A percentile compares a stretch with the other conserved stretches of the same genome.
phyloP scores from a whole-genome alignment of 2,888 invertebrate genomes.

The Pyrrhosoma nymphula region DNA sequence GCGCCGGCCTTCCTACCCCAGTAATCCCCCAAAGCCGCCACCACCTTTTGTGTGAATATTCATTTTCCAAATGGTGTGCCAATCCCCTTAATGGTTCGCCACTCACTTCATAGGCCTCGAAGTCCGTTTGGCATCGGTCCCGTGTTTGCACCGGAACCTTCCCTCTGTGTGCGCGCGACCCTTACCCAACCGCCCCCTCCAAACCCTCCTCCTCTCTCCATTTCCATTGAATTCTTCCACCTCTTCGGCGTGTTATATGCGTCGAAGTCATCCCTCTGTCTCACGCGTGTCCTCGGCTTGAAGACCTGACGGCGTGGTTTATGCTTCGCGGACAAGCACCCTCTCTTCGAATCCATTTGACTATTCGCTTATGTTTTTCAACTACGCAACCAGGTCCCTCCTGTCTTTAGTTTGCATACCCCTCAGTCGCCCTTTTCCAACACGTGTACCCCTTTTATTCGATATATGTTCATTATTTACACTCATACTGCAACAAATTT shows the following conservation, averaged over 20 bases:
- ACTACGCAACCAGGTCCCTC: no score
- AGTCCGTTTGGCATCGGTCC: slow-evolving; percentile 62
- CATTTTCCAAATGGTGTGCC: slow-evolving; percentile 67
- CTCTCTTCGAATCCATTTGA: no score
- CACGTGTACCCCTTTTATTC: no score
- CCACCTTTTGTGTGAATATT: slow-evolving; percentile 62
- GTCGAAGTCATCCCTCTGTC: background rate
- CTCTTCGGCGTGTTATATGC: background rate
- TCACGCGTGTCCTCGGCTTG: no score
- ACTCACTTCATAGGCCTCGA: slow-evolving; percentile 57
- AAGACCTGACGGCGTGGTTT: no score
- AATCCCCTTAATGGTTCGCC: slow-evolving; percentile 65
- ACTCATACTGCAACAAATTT: no score
- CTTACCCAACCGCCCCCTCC: background rate
- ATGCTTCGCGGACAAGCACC: no score
- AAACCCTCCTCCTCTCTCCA: background rate
- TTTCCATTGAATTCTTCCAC: background rate
- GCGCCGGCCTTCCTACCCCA: background rate
- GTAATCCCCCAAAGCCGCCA: slow-evolving; percentile 16
- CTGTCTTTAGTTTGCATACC: no score
- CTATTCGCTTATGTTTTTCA: no score
- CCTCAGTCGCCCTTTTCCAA: no score
- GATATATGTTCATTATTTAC: no score
- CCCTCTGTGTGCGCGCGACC: background rate
- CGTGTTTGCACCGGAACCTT: slow-evolving; percentile 44